A percentile compares a stretch with the other conserved stretches of the same genome.
Conservation (phyloP, 2,888 invertebrate species). For the Helicoverpa assulta region DNA sequence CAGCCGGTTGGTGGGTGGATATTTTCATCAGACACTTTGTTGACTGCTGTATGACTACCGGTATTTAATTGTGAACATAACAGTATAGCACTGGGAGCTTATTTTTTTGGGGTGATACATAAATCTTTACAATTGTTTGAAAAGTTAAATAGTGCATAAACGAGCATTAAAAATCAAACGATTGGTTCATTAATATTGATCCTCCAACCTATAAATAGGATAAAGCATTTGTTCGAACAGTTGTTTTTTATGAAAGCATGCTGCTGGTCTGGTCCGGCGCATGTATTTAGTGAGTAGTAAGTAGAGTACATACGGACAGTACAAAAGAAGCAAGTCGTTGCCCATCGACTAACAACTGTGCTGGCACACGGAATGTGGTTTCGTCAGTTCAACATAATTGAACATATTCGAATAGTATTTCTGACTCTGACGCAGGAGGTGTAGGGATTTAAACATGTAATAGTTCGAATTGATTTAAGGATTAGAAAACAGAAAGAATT, state of each 20-base stretch:
- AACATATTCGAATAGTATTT: slow-evolving; percentile 65
- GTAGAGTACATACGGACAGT: slow-evolving; percentile 61
- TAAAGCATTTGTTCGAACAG: slow-evolving; percentile 13
- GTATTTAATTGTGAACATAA: slow-evolving; percentile 15
- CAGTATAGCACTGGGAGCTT: too few relatives aligned
- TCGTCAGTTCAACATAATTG: slow-evolving; percentile 73
- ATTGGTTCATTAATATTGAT: slow-evolving; percentile 5
- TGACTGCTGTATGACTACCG: slow-evolving; percentile 15
- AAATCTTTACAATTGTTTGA: not conserved
- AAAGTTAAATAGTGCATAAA: not conserved
- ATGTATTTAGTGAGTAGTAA: slow-evolving; percentile 64
- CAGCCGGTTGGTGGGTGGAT: slow-evolving; percentile 48
- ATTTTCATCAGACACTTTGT: slow-evolving; percentile 46
- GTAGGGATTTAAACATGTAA: not conserved
- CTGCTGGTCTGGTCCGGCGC: slow-evolving; percentile 44
- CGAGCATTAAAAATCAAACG: not conserved
- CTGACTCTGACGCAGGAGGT: slow-evolving; percentile 26
- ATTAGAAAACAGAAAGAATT: not conserved
- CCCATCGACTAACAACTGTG: slow-evolving; percentile 68
- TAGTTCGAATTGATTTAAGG: not conserved
- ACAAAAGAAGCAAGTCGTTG: slow-evolving; percentile 57
- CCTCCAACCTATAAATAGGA: slow-evolving; percentile 1
- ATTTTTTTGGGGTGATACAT: slow-evolving; percentile 3
- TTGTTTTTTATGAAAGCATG: slow-evolving; percentile 27
- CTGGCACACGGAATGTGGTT: slow-evolving; percentile 81